Conservation (phyloP, 2,888 invertebrate genomes). For the Cetonia aurata region DNA sequence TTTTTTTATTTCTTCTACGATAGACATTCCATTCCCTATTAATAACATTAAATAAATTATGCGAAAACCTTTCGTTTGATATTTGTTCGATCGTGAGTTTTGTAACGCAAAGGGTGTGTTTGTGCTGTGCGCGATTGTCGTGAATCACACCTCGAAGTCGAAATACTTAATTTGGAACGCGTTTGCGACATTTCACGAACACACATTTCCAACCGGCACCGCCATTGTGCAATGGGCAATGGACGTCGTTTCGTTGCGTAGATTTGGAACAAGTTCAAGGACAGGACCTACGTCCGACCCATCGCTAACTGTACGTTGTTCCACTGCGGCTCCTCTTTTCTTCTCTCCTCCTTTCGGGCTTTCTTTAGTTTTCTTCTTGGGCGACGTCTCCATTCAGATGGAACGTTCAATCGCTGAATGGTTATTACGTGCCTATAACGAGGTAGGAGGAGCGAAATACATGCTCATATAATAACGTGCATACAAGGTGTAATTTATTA, state of each 20-base stretch:
- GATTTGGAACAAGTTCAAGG: constrained; percentile 37
- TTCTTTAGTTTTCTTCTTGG: constrained; percentile 27
- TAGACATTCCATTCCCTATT: not conserved
- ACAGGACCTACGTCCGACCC: constrained; percentile 25
- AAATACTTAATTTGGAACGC: constrained; percentile 14
- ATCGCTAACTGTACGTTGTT: constrained; percentile 35
- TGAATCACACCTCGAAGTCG: constrained; percentile 17
- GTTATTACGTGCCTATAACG: not conserved
- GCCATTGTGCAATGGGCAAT: constrained; percentile 15
- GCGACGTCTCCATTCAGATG: constrained; percentile 22
- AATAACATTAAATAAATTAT: constrained; percentile 10
- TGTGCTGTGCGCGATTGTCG: constrained; percentile 10
- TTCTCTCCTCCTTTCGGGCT: constrained; percentile 9
- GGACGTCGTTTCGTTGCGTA: constrained; percentile 12
- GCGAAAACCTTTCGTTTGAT: constrained; percentile 20
- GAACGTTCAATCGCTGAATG: constrained; percentile 14
- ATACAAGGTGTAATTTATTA: too few relatives aligned
- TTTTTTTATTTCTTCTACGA: not conserved
- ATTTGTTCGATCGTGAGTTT: not conserved
- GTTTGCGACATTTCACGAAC: constrained; percentile 27
- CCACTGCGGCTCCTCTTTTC: constrained; percentile 25
- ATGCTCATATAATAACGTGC: too few relatives aligned
- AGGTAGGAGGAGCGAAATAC: too few relatives aligned
- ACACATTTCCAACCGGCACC: constrained; percentile 6
- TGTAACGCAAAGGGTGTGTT: not conserved